These are phyloP conservation scores for Pogonophryne albipinna DNA, from an alignment of 2,797 vertebrate genomes.

Conservation along the genomic window DNA sequence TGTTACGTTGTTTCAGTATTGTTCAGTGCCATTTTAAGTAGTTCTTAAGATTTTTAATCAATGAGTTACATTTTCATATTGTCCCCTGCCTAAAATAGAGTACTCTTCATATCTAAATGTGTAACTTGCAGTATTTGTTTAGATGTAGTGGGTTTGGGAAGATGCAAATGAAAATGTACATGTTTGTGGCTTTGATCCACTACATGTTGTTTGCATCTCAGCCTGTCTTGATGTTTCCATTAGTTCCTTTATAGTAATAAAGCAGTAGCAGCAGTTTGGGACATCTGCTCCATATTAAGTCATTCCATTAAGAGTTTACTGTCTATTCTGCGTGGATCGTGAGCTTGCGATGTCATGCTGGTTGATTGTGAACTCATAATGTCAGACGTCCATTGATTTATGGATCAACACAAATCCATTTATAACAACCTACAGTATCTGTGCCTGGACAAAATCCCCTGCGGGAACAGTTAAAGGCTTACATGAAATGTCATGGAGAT, in stretches of 20 bases:
- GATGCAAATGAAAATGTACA: background rate
- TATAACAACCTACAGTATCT: slow-evolving; percentile 67
- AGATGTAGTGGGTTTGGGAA: slow-evolving; percentile 6
- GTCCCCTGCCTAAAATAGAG: background rate
- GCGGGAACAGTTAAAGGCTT: slow-evolving; percentile 64
- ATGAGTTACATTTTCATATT: too few species aligned
- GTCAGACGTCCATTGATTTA: slow-evolving; percentile 59
- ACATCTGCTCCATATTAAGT: slow-evolving; percentile 53
- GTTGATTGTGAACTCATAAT: slow-evolving; percentile 62
- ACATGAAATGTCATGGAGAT: slow-evolving; percentile 75
- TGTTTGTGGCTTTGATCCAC: slow-evolving; percentile 9
- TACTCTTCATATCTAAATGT: background rate
- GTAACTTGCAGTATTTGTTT: background rate
- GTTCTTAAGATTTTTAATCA: background rate
- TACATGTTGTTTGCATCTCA: slow-evolving; percentile 9
- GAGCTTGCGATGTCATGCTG: slow-evolving; percentile 51
- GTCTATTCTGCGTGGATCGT: slow-evolving; percentile 33
- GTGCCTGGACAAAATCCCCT: slow-evolving; percentile 64
- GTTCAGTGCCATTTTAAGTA: too few species aligned
- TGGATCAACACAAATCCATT: slow-evolving; percentile 70
- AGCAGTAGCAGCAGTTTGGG: background rate
- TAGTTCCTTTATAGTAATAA: background rate
- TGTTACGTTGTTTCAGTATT: too few species aligned
- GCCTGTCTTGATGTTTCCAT: background rate
- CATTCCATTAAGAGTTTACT: slow-evolving; percentile 35